A percentile compares a stretch with the other conserved stretches of the same genome.
Conservation (phyloP, 2,888 invertebrate genomes). For the Brachyptera putata region DNA sequence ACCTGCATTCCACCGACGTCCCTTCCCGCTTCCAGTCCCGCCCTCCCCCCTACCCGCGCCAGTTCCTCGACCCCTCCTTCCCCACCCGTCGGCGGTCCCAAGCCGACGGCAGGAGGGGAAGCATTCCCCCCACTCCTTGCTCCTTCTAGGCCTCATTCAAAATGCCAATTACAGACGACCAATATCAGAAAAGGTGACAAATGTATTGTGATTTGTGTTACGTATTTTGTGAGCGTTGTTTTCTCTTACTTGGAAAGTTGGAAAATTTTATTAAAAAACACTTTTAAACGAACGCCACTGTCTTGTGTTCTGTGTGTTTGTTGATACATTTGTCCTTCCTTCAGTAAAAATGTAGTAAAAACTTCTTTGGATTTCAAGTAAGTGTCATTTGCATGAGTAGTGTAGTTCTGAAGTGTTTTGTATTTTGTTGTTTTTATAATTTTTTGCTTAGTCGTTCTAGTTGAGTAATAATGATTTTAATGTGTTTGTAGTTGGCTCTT, state of each 20-base stretch:
- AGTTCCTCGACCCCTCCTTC: not conserved
- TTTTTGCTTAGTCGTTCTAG: no score
- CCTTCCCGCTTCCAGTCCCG: slow-evolving; percentile 26
- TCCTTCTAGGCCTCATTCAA: not conserved
- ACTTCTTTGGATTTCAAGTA: not conserved
- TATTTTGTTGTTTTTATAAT: no score
- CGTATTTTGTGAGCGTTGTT: not conserved
- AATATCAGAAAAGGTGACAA: not conserved
- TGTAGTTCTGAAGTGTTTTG: no score
- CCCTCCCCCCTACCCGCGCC: slow-evolving; percentile 9
- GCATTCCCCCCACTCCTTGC: not conserved
- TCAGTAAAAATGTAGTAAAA: no score
- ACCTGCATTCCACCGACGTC: slow-evolving; percentile 23
- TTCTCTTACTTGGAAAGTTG: no score
- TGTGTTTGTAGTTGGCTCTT: no score
- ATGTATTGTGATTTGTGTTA: not conserved
- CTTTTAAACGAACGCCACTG: no score
- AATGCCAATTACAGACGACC: not conserved
- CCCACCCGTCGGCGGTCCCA: not conserved
- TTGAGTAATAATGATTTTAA: no score
- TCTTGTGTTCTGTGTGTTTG: no score
- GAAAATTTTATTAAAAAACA: no score
- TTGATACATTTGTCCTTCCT: no score
- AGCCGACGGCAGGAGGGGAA: no score
- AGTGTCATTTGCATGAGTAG: not conserved